Conservation (phyloP, 2,888 invertebrate species). For the Hipparchia sbordonii region DNA sequence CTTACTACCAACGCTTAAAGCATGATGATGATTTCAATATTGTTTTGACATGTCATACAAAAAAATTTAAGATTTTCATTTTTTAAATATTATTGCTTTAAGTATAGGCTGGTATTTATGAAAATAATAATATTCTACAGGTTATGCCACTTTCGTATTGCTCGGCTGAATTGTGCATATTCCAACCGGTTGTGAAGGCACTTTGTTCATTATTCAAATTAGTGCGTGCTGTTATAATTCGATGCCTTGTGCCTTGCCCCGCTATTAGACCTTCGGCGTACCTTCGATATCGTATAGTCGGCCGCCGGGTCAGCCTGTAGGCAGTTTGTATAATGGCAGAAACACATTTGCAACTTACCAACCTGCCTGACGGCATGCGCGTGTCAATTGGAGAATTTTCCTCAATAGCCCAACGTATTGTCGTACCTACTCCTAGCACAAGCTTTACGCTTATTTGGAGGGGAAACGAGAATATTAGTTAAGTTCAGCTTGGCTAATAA, state of each 20-base stretch:
- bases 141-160: slow-evolving; percentile 1
- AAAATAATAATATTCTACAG: neutral
- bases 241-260: slow-evolving; percentile 26
- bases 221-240: slow-evolving; percentile 28
- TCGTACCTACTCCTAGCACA: no score
- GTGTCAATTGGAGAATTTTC: neutral
- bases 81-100: no score
- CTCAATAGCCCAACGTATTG: no score
- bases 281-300: slow-evolving; percentile 17
- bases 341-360: neutral
- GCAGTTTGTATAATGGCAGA: slow-evolving; percentile 14
- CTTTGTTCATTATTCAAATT: slow-evolving; percentile 25
- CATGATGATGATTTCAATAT: neutral
- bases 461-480: no score
- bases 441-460: no score
- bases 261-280: slow-evolving; percentile 26
- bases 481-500: no score
- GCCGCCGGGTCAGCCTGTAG: slow-evolving; percentile 17
- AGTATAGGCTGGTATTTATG: neutral
- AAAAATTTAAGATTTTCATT: neutral
- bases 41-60: neutral
- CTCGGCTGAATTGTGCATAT: slow-evolving; percentile 10
- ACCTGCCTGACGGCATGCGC: neutral
- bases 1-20: no score
- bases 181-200: slow-evolving; percentile 20